phyloP scores from a whole-genome alignment of 92 coral and sea anemone species.

The Siderastrea siderea region DNA sequence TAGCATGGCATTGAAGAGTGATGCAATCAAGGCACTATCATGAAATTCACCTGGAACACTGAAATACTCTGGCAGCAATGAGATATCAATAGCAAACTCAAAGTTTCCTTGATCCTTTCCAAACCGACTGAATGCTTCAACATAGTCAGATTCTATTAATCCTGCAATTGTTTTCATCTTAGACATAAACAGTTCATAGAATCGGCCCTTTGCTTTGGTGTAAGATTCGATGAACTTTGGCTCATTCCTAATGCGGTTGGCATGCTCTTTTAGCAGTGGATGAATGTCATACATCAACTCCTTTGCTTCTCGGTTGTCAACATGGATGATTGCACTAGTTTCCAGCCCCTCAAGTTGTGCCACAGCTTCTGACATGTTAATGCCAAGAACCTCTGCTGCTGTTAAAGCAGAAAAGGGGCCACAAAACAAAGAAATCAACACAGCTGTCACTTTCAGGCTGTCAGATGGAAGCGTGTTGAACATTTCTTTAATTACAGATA shows the following conservation, averaged over 20 bases:
- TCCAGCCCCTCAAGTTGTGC: slow-evolving; percentile 67
- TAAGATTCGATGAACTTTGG: slow-evolving; percentile 24
- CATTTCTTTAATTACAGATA: slow-evolving; percentile 43
- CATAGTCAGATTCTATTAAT: slow-evolving; percentile 61
- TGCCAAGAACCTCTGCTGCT: slow-evolving; percentile 67
- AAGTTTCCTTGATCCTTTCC: slow-evolving; percentile 62
- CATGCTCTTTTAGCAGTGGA: slow-evolving; percentile 68
- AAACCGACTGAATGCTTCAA: slow-evolving; percentile 46
- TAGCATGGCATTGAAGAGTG: slow-evolving; percentile 72
- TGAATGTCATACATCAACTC: slow-evolving; percentile 76
- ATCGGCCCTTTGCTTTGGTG: slow-evolving; percentile 60
- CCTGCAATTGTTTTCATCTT: slow-evolving; percentile 53
- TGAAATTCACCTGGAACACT: slow-evolving; percentile 60
- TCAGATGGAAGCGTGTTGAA: slow-evolving; percentile 64
- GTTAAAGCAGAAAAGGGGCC: slow-evolving; percentile 67
- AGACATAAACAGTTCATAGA: slow-evolving; percentile 63
- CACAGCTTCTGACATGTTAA: slow-evolving; percentile 15
- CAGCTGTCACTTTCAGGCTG: slow-evolving; percentile 66
- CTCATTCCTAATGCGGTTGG: slow-evolving; percentile 39
- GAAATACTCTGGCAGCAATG: slow-evolving; percentile 52
- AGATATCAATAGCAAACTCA: slow-evolving; percentile 71
- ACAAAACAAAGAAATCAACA: slow-evolving; percentile 72
- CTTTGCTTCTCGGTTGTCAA: slow-evolving; percentile 45
- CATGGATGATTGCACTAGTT: slow-evolving; percentile 32
- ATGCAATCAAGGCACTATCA: slow-evolving; percentile 54